Conservation (phyloP, 2,113 vertebrate genomes). For the Bambusicola thoracicus region DNA sequence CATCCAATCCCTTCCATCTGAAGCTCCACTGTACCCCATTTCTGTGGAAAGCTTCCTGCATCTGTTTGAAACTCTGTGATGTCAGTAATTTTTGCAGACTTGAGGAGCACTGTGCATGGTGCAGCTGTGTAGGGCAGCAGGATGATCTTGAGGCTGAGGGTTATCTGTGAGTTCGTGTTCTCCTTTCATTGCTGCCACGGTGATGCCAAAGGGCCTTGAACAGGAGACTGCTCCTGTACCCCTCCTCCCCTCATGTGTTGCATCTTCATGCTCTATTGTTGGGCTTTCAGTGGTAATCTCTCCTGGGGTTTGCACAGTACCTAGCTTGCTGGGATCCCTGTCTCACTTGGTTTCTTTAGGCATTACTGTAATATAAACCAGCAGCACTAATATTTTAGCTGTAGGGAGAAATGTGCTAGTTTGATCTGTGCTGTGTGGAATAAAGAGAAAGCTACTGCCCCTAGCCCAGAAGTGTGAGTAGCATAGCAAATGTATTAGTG, state of each 20-base stretch:
- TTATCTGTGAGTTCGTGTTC: neutral
- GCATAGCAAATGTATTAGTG: slow-evolving; percentile 9
- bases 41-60: neutral
- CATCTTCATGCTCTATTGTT: neutral
- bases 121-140: accelerated
- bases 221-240: neutral
- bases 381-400: slow-evolving; percentile 36
- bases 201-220: neutral
- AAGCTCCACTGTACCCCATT: neutral
- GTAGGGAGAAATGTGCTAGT: slow-evolving; percentile 31
- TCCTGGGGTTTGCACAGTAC: neutral
- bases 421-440: slow-evolving; percentile 38
- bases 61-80: neutral
- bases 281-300: neutral
- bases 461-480: slow-evolving; percentile 25
- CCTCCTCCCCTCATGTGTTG: accelerated
- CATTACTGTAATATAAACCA: neutral
- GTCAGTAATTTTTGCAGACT: neutral
- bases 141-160: neutral
- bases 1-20: neutral
- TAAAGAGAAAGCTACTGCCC: slow-evolving; percentile 53
- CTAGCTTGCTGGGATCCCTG: neutral
- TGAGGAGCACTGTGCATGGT: neutral
- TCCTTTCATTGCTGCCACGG: neutral
- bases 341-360: slow-evolving; percentile 20